Conservation (phyloP, 2,797 vertebrate species). For the Columba guinea region DNA sequence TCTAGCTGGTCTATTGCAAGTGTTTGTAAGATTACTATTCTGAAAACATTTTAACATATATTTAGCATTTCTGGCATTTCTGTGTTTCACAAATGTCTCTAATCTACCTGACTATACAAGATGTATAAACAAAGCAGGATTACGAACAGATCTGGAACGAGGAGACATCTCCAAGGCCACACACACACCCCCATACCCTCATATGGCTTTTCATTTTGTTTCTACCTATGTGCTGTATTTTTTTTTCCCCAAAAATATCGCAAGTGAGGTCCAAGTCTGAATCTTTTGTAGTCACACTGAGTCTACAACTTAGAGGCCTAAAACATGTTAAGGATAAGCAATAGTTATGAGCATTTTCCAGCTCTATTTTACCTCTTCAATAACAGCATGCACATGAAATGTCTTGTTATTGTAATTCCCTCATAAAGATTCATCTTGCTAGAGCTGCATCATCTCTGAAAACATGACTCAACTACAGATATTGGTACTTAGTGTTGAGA, state of each 20-base stretch:
- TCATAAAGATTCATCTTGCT: not conserved
- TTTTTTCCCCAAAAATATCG: not conserved
- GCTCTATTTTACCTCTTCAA: not conserved
- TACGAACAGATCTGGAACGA: not conserved
- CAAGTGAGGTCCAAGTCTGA: not conserved
- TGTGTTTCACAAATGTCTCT: not conserved
- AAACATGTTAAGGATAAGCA: not conserved
- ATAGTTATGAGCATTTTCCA: not conserved
- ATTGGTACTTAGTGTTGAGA: not conserved
- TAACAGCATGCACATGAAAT: not conserved
- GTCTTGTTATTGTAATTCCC: not conserved
- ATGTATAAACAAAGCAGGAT: not conserved
- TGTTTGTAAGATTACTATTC: not conserved
- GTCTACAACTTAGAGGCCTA: not conserved
- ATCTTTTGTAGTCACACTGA: not conserved
- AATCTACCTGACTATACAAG: not conserved
- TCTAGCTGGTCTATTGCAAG: not conserved
- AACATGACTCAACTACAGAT: not conserved
- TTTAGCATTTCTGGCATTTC: not conserved
- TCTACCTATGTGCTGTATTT: not conserved
- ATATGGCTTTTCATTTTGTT: not conserved
- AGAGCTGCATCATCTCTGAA: not conserved
- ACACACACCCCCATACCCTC: too few relatives aligned
- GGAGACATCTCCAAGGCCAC: not conserved
- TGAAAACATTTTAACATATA: not conserved